A percentile compares a stretch with the other conserved stretches of the same genome.
Conservation (phyloP, 2,888 invertebrate genomes). For the Watsonalla binaria region DNA sequence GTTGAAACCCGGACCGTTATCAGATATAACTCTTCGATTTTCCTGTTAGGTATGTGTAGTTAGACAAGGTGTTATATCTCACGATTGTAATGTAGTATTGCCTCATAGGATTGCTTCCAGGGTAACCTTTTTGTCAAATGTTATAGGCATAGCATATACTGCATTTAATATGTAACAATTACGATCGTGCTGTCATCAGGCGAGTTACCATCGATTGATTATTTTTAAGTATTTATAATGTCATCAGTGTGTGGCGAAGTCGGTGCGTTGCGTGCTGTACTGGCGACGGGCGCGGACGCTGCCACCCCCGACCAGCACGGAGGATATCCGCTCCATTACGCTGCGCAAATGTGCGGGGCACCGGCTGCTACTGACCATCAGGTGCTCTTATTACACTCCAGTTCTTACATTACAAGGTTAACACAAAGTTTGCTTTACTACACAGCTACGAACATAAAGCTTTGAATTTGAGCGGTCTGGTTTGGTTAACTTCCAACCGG, state of each 20-base stretch:
- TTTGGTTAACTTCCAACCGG: too few species aligned
- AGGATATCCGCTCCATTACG: constrained; percentile 97
- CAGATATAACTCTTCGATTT: too few species aligned
- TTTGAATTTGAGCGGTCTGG: too few species aligned
- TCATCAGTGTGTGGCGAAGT: constrained; percentile 93
- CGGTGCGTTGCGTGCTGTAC: constrained; percentile 89
- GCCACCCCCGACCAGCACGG: constrained; percentile 95
- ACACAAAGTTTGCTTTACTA: too few species aligned
- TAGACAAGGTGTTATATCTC: too few species aligned
- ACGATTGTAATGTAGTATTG: neutral
- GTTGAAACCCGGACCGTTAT: too few species aligned
- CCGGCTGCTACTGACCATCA: constrained; percentile 81
- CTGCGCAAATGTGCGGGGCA: constrained; percentile 97
- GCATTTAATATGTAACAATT: too few species aligned
- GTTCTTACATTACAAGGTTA: neutral
- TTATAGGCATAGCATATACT: too few species aligned
- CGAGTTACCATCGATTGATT: too few species aligned
- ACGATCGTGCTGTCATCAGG: too few species aligned
- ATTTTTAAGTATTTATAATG: neutral
- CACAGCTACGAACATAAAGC: too few species aligned
- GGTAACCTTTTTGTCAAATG: neutral
- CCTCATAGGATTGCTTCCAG: neutral
- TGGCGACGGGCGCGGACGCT: constrained; percentile 91
- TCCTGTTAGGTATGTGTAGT: too few species aligned
- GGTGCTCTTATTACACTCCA: constrained; percentile 29